Evolutionary conservation across 2,888 invertebrate species (phyloP), one percentile per base, ranked within the genome.

Genomic region (Meghimatium bilineatum): DNA sequence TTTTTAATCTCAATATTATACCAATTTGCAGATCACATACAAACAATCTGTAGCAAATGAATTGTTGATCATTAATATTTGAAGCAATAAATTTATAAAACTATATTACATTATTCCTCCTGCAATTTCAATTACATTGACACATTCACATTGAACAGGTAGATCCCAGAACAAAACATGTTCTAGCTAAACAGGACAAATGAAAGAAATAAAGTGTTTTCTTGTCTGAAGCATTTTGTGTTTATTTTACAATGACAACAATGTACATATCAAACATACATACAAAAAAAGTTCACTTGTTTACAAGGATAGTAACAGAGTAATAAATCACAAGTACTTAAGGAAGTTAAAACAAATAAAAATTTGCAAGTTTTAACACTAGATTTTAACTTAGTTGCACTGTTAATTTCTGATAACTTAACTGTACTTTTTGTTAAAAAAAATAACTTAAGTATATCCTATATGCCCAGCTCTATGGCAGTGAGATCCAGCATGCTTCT

Each of bases 261-360:
- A 74, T 74, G 29, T 74, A 74, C 74, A 74, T 74, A 74, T 74
- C n/a, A 52, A 74, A 52, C 74, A 74, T 52, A 52, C 74, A 74
- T 74, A 52, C 74, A 74, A 52, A 17, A 6, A n/a, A n/a, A 52
- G 52, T 20, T 14, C 29, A 52, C 44, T 29, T 29, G 8, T 52
- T 52, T 74, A 74, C 52, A 74, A 74, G 29, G 34, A n/a, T 32
- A 74, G 34, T 52, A 32, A 74, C 26, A 74, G 32, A 52, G 32
- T 34, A 49, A 52, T 52, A 20, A 52, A 0, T 1, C 17, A 52
- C 20, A 29, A 14, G 34, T n/a, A n/a, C 29, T 29, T 32, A 1
- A 29, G 32, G 32, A 72, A 14, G 49, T 72, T 5, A n/a, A 36
- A 69, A 36, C 32, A 34, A 49, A 49, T 12, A 49, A 12, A 17